Conservation (phyloP, 2,113 vertebrate genomes). For the Platysteira castanea region DNA sequence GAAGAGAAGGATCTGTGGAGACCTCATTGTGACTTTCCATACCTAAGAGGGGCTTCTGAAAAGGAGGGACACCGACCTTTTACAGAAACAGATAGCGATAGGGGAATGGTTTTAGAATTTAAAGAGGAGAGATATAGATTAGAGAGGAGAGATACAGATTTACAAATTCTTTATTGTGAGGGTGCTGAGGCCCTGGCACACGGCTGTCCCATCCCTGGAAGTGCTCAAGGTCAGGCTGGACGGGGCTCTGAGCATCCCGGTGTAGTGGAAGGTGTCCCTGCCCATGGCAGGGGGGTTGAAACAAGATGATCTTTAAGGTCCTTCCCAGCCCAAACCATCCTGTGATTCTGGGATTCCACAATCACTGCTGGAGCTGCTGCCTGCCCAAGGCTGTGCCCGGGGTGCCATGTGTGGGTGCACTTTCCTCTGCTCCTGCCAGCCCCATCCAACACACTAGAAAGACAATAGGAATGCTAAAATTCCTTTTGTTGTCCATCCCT, state of each 20-base stretch:
- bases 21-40: not conserved
- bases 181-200: not conserved
- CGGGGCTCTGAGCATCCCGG: not conserved
- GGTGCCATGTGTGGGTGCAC: not conserved
- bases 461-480: not conserved
- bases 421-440: not conserved
- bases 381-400: not conserved
- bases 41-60: not conserved
- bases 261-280: not conserved
- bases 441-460: not conserved
- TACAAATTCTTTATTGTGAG: not conserved
- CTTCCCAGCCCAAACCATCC: not conserved
- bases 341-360: not conserved
- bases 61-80: not conserved
- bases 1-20: accelerated
- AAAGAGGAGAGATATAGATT: not conserved
- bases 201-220: not conserved
- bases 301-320: not conserved
- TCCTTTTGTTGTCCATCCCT: not conserved
- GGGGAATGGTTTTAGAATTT: not conserved
- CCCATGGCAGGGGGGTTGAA: not conserved
- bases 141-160: not conserved
- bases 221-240: not conserved
- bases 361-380: not conserved
- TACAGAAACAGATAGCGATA: not conserved